Conservation (phyloP, 1,140 invertebrate genomes). For the Caligus rogercresseyi region DNA sequence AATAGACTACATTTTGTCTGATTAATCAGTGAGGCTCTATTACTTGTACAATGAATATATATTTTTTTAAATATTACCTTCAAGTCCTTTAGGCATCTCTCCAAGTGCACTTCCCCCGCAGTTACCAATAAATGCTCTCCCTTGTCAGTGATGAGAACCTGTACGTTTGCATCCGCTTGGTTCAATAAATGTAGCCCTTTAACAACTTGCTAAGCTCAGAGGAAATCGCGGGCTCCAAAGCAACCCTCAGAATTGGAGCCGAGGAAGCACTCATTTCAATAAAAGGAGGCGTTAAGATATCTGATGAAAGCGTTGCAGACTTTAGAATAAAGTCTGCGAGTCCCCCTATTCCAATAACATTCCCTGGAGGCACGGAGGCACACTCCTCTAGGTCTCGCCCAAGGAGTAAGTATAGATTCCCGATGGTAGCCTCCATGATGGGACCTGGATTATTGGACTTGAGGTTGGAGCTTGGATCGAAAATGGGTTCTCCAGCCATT, state of each 20-base stretch:
- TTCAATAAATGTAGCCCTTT: conserved; percentile 60
- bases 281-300: conserved; percentile 67
- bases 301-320: conserved; percentile 72
- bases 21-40: too few relatives aligned
- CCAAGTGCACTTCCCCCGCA: conserved; percentile 90
- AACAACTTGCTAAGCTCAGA: conserved; percentile 61
- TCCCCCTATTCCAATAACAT: conserved; percentile 71
- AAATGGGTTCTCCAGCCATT: conserved; percentile 31
- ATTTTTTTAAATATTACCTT: not conserved
- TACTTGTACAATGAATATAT: not conserved
- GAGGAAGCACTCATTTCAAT: conserved; percentile 58
- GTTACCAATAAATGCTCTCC: conserved; percentile 93
- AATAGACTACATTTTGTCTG: too few relatives aligned
- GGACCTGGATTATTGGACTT: not conserved
- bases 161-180: conserved; percentile 43
- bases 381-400: conserved; percentile 71
- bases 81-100: conserved; percentile 78
- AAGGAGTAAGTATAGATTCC: conserved; percentile 73
- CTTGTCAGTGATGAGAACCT: conserved; percentile 57
- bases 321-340: conserved; percentile 70
- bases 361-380: conserved; percentile 63
- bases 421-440: conserved; percentile 37
- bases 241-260: conserved; percentile 78
- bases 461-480: not conserved
- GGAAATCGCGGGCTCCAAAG: conserved; percentile 71